Base-by-base conservation (phyloP, 2,113 vertebrate species). In the Hemicordylus capensis region DNA sequence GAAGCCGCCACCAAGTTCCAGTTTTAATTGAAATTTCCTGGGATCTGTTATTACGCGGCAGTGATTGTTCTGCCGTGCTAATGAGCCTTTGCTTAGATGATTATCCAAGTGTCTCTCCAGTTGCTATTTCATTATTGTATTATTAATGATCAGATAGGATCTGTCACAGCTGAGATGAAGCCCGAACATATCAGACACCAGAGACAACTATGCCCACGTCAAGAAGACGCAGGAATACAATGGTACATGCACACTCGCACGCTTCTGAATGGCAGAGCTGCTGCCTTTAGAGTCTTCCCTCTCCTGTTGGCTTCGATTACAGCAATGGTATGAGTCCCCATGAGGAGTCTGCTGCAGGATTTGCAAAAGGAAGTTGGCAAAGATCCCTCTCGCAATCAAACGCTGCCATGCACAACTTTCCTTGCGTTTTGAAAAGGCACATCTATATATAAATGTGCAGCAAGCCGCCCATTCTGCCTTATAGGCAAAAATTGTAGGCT, bases 1-100 rank as follows among this genome's bases (percentile, higher is more conserved):
- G 93, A 94, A 95, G 95, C 90, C 90, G 91, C 94, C 94, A 93
- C 94, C 93, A 96, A 96, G 95, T 96, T 95, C 92, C 95, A 94
- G 94, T 93, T 96, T 96, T 96, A 96, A 97, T 96, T 96, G 96
- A 97, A 96, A 96, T 96, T 96, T 96, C 96, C 95, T 96, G 95
- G 95, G 96, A 96, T 96, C 95, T 96, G 96, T 96, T 97, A 96
- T 96, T 96, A 96, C 95, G 95, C 14, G 7, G 92, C 96, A 58
- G 91, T 81, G 91, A 97, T 96, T 96, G 95, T 96, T 96, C 95
- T 92, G 92, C 88, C 44, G 89, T 90, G 86, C 94, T 96, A 96
- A 97, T 96, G 95, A 97, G 96, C 93, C 94, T 93, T 91, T 94
- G 94, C 95, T 95, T 88, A 92, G 95, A 95, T 96, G 95, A 96